phyloP scores from a whole-genome alignment of 2,797 vertebrate genomes.

The Dicrostonyx torquatus region DNA sequence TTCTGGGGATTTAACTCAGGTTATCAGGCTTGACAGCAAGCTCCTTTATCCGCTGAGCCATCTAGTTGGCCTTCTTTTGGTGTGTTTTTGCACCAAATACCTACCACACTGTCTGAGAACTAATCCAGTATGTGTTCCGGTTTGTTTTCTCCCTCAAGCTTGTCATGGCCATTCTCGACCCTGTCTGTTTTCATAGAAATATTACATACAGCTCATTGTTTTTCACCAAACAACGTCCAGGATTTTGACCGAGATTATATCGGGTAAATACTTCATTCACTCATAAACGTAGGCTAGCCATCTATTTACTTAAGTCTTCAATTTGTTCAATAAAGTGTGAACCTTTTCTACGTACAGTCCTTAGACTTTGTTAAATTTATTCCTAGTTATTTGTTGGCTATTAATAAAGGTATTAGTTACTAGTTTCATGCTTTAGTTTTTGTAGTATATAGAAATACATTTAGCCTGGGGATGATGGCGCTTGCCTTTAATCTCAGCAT shows the following conservation, averaged over 20 bases:
- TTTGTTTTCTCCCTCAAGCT: background rate
- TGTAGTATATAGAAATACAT: background rate
- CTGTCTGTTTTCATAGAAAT: background rate
- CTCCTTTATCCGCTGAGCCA: background rate
- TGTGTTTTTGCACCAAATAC: background rate
- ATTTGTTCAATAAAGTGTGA: background rate
- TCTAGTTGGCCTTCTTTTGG: background rate
- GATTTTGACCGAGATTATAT: background rate
- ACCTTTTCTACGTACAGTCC: background rate
- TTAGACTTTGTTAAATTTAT: background rate
- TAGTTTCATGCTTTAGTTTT: constrained; percentile 44
- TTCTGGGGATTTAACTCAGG: background rate
- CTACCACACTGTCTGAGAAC: background rate
- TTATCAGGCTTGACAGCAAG: background rate
- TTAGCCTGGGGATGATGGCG: background rate
- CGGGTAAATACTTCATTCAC: background rate
- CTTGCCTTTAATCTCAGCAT: background rate
- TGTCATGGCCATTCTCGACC: background rate
- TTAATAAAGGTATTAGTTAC: background rate
- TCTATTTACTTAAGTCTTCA: background rate
- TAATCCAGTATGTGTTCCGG: too few species aligned
- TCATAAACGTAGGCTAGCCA: background rate
- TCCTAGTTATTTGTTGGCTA: background rate
- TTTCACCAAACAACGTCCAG: constrained; percentile 19
- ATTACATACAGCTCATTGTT: background rate